These are phyloP conservation scores for Acleris laterana DNA, from an alignment of 2,888 invertebrate genomes.

Conservation along the genomic window DNA sequence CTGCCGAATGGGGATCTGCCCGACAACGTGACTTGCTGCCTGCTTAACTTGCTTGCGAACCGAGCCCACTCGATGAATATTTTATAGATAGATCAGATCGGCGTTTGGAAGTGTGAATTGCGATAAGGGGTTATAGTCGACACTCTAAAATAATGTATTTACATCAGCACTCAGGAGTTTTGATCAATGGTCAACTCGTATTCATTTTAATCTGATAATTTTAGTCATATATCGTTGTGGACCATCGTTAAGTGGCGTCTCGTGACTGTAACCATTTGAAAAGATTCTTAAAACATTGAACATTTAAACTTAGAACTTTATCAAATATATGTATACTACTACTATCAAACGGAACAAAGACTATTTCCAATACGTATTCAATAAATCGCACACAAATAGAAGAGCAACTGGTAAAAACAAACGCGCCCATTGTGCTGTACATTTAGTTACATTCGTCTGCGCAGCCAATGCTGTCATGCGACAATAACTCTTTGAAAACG, in stretches of 20 bases:
- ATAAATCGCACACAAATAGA: conserved; percentile 46
- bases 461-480: conserved; percentile 59
- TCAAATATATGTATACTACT: background rate
- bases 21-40: conserved; percentile 50
- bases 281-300: no score
- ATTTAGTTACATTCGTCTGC: conserved; percentile 57
- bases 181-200: no score
- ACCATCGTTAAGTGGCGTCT: no score
- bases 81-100: conserved; percentile 24
- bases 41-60: conserved; percentile 29
- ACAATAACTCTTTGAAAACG: conserved; percentile 73
- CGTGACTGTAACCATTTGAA: no score
- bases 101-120: conserved; percentile 10
- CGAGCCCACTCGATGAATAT: conserved; percentile 30
- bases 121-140: conserved; percentile 1
- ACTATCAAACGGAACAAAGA: conserved; percentile 27
- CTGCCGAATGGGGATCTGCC: conserved; percentile 42
- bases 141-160: background rate
- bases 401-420: conserved; percentile 51
- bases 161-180: no score
- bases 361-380: conserved; percentile 43
- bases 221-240: no score
- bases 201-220: no score
- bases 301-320: background rate
- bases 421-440: conserved; percentile 55